Evolutionary conservation across 2,888 invertebrate species (phyloP), one percentile per base, ranked within the genome.

Genomic region (Acanthosepion pharaonis): DNA sequence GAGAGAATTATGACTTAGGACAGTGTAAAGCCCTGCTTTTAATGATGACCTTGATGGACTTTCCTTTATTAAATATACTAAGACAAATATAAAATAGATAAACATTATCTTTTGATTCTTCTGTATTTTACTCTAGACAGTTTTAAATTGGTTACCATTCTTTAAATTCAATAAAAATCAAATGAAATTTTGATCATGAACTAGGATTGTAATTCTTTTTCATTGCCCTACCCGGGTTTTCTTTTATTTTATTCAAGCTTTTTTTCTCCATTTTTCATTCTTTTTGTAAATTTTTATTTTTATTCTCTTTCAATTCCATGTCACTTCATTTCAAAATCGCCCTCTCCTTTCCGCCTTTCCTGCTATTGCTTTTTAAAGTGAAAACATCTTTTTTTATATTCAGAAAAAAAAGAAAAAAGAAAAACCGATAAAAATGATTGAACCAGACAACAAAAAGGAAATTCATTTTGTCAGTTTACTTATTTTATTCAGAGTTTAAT

Each of bases 401-500:
- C 59, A 23, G 59, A 59, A 59, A 59, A 20, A 3, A 23, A 20
- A 59, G 20, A 59, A 23, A 59, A 23, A 59, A 20, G 51, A 15
- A 64, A 64, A 64, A 23, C 4, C 8, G n/a, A 78, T 15, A 78
- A 33, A 78, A 78, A 78, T 78, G 78, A 3, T 15, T 78, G 78
- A 78, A 33, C 78, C n/a, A 78, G n/a, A 78, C 78, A 78, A 33
- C 78, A 78, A 78, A 78, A 78, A 78, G 78, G n/a, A 78, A 33
- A 78, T 78, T 78, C 78, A 78, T n/a, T 78, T 78, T 78, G 78
- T n/a, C 78, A 78, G n/a, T 78, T 78, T 78, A 78, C 78, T 33
- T 78, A 78, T 78, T 78, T 78, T 78, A 33, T 78, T 78, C n/a
- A n/a, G 15, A n/a, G 78, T 78, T 78, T 78, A 78, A 78, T 78